A percentile compares a stretch with the other conserved stretches of the same genome.
phyloP scores from a whole-genome alignment of 2,888 invertebrate species.

The Heteromurus nitidus region DNA sequence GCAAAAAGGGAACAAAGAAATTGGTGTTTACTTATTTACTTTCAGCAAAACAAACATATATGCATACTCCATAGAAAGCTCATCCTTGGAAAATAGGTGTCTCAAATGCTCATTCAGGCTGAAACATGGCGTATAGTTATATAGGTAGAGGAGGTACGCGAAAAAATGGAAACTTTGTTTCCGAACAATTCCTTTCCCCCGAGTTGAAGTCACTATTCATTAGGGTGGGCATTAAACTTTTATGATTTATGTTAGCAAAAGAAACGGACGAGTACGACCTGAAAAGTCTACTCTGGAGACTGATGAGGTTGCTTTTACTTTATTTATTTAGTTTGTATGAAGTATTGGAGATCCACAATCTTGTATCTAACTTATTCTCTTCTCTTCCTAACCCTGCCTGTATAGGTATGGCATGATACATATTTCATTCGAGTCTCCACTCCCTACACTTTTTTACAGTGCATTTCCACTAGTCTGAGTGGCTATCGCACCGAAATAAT shows the following conservation, averaged over 20 bases:
- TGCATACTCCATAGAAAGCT: too few relatives aligned
- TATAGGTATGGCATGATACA: not conserved
- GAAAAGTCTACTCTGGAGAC: slow-evolving; percentile 37
- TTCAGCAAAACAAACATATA: not conserved
- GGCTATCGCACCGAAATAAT: not conserved
- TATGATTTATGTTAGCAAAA: slow-evolving; percentile 65
- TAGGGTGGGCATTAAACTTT: slow-evolving; percentile 63
- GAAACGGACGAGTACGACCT: slow-evolving; percentile 36
- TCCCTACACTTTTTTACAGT: too few relatives aligned
- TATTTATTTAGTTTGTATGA: slow-evolving; percentile 29
- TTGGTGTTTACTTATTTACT: not conserved
- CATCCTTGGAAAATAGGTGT: not conserved
- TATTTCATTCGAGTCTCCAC: too few relatives aligned
- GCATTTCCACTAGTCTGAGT: too few relatives aligned
- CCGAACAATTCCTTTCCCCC: slow-evolving; percentile 51
- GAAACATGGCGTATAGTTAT: not conserved
- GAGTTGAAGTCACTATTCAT: slow-evolving; percentile 62
- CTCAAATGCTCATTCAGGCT: too few relatives aligned
- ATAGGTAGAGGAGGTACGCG: not conserved
- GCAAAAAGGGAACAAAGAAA: not conserved
- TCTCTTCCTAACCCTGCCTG: not conserved
- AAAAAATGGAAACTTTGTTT: slow-evolving; percentile 34
- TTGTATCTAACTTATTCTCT: not conserved
- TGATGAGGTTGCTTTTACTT: slow-evolving; percentile 26
- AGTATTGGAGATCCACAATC: slow-evolving; percentile 17